Evolutionary conservation across 1,140 invertebrate species (phyloP), one percentile per base, ranked within the genome.

Genomic region (Drosophila ogumai): DNA sequence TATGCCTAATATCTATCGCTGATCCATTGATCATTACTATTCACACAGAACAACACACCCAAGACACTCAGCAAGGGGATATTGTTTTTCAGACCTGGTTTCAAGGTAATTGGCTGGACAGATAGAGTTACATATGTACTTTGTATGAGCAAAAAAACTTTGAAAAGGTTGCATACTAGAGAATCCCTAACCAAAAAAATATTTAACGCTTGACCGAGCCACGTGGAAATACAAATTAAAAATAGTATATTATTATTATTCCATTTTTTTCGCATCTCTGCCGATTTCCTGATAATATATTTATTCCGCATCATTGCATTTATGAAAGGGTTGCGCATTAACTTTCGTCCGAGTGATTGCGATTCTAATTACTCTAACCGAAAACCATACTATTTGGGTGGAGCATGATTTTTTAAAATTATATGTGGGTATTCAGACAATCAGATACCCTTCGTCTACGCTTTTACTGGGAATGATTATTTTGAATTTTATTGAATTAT

Each of bases 301-400:
- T 36, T 25, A 36, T 36, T 17, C 54, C 44, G 12, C 43, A 52
- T 52, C 31, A 50, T 8, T 34, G 19, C 28, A 50, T 50, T 17
- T 22, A 8, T n/a, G 22, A 22, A 25, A 47, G 12, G 31, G 17
- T 22, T 46, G 17, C 56, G 47, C 56, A 59, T 32, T 40, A 60
- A n/a, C 15, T 52, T 54, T 19, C 58, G n/a, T 19, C 7, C 19
- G 31, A 60, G 6, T 50, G 58, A 34, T 15, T 36, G 6, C 22
- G 32, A 54, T 38, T 61, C 12, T 38, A 38, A 60, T 60, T 60
- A 49, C 43, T 13, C 58, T 25, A 49, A 49, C 58, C 58, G 49
- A 22, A 60, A 19, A 6, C 19, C 31, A 6, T n/a, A 32, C n/a
- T 31, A 2, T 19, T 8, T 7, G 31, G 19, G n/a, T 12, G 15